phyloP scores from a whole-genome alignment of 2,113 vertebrate species.

The Mobula hypostoma region DNA sequence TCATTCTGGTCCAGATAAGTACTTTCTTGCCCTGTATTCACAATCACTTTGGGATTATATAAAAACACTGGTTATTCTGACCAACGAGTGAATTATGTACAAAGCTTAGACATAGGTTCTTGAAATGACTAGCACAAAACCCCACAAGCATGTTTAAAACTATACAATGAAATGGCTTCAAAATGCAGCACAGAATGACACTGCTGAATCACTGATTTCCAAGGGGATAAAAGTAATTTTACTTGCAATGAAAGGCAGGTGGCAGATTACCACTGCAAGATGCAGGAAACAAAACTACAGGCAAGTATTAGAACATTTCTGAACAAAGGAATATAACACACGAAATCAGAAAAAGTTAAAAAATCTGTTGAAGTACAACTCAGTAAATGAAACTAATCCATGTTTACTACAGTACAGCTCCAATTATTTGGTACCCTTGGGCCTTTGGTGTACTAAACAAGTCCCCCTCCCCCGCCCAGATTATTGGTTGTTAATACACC shows the following conservation, averaged over 20 bases:
- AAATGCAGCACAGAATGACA: neutral
- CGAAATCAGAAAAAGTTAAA: neutral
- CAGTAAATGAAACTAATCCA: constrained; percentile 26
- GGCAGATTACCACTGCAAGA: neutral
- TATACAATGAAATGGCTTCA: neutral
- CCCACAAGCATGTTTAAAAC: neutral
- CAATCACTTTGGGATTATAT: neutral
- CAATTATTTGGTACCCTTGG: no score
- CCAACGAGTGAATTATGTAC: neutral
- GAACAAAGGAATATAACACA: neutral
- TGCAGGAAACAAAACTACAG: neutral
- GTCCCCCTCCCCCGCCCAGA: no score
- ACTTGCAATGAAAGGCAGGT: neutral
- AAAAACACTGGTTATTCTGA: neutral
- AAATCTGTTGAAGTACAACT: neutral
- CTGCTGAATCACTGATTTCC: neutral
- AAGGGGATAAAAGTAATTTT: neutral
- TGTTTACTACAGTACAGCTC: neutral
- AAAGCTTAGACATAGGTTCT: neutral
- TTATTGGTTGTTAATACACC: no score
- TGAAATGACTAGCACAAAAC: no score
- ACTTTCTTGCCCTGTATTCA: neutral
- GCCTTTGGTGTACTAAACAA: no score
- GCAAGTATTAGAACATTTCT: neutral
- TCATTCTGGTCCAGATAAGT: neutral